phyloP scores from a whole-genome alignment of 2,113 vertebrate genomes.

The Cervus canadensis region DNA sequence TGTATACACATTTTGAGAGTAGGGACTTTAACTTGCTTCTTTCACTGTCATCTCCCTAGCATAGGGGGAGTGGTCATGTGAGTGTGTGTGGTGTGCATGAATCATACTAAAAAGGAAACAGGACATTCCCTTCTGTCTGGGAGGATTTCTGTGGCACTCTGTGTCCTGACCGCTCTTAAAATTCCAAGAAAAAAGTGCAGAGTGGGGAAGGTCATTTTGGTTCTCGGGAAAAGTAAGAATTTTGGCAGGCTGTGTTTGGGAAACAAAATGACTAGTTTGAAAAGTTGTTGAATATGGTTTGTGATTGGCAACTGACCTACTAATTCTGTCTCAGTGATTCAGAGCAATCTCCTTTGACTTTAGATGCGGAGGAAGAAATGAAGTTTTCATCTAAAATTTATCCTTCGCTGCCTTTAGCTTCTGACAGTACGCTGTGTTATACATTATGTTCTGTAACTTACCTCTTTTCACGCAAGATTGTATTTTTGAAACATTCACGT shows the following conservation, averaged over 20 bases:
- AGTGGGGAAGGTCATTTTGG: not conserved
- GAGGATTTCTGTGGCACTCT: not conserved
- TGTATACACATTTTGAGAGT: not conserved
- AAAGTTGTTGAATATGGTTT: not conserved
- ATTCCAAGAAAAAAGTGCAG: not conserved
- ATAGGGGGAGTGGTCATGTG: too few species aligned
- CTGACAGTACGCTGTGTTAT: not conserved
- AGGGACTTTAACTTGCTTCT: not conserved
- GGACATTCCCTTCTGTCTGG: not conserved
- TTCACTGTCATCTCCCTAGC: not conserved
- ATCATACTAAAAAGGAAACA: not conserved
- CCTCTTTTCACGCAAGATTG: not conserved
- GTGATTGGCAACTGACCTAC: not conserved
- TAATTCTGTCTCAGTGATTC: not conserved
- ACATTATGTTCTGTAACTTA: not conserved
- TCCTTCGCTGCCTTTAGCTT: not conserved
- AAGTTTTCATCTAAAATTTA: not conserved
- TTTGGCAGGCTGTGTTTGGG: not conserved
- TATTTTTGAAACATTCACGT: not conserved
- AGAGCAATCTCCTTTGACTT: not conserved
- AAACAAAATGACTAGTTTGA: not conserved
- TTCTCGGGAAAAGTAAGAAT: not conserved
- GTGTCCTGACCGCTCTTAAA: not conserved
- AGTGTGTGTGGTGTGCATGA: not conserved
- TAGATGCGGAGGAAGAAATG: not conserved